These are phyloP conservation scores for Drosophila pectinifera DNA, from an alignment of 1,140 invertebrate genomes.

Conservation along the genomic window DNA sequence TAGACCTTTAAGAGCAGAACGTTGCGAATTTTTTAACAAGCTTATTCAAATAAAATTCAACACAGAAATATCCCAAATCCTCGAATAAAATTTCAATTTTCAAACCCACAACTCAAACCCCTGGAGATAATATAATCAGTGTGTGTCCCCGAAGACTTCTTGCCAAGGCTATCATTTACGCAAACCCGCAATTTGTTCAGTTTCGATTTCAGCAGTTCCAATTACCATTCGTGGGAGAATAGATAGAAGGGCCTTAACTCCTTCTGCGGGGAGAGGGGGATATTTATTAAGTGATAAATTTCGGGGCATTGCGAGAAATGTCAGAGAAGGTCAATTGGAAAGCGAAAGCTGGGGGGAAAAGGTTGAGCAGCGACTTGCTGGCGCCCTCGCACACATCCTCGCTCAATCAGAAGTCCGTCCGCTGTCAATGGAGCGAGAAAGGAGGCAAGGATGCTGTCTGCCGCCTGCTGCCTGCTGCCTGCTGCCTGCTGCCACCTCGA, in stretches of 20 bases:
- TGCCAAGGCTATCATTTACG: constrained; percentile 53
- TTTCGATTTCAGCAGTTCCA: constrained; percentile 58
- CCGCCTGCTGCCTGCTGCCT: constrained; percentile 12
- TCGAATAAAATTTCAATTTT: constrained; percentile 46
- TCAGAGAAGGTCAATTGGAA: constrained; percentile 81
- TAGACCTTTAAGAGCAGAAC: too few species aligned
- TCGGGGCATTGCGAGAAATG: constrained; percentile 69
- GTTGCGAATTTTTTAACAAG: background rate
- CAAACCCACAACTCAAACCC: constrained; percentile 19
- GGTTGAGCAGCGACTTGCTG: constrained; percentile 61
- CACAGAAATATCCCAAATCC: background rate
- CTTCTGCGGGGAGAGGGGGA: constrained; percentile 26
- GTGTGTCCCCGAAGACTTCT: constrained; percentile 21
- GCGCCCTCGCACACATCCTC: constrained; percentile 46
- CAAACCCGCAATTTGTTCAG: constrained; percentile 49
- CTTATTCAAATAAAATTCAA: background rate
- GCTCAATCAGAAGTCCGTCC: constrained; percentile 58
- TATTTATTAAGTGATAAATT: constrained; percentile 84
- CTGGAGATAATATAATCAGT: constrained; percentile 10
- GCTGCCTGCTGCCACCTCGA: constrained; percentile 12
- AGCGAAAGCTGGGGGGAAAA: constrained; percentile 72
- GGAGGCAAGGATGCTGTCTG: constrained; percentile 26
- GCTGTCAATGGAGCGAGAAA: constrained; percentile 50
- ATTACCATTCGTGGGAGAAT: constrained; percentile 59
- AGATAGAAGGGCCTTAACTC: too few species aligned